Percentiles rank a stretch among this genome's conserved stretches.
These are phyloP conservation scores for Iselma pallidipennis DNA, from an alignment of 2,888 invertebrate species.

Conservation along the genomic window DNA sequence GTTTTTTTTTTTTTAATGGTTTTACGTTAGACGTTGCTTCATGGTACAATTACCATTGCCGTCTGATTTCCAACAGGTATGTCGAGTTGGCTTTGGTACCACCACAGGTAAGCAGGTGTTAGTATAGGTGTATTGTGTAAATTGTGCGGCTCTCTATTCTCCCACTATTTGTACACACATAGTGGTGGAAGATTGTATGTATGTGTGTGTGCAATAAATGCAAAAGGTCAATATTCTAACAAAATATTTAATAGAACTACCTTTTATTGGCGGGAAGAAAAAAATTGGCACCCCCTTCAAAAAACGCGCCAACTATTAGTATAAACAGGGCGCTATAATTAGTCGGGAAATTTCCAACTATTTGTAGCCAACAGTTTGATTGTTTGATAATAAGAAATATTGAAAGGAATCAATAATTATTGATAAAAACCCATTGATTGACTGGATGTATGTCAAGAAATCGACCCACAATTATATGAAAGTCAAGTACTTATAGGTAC, in stretches of 20 bases:
- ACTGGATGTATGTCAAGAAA: neutral
- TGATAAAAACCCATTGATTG: neutral
- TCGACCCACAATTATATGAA: conserved; percentile 1
- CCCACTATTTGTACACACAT: neutral
- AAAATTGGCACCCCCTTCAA: too few species aligned
- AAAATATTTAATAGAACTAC: neutral
- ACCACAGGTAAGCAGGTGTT: conserved; percentile 1
- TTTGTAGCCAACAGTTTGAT: too few species aligned
- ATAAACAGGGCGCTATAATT: too few species aligned
- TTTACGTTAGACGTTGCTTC: conserved; percentile 4
- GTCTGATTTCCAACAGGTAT: conserved; percentile 25
- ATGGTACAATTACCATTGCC: conserved; percentile 24
- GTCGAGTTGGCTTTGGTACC: conserved; percentile 24
- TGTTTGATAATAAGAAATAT: neutral
- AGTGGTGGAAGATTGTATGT: neutral
- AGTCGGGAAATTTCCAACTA: too few species aligned
- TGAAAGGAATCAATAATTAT: neutral
- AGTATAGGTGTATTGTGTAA: neutral
- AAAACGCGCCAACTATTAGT: too few species aligned
- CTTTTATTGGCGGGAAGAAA: neutral
- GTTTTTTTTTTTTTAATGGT: neutral
- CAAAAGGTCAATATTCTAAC: neutral
- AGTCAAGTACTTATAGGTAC: neutral
- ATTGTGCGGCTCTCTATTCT: neutral
- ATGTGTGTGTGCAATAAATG: too few species aligned